A percentile compares a stretch with the other conserved stretches of the same genome.
These are phyloP conservation scores for Venustaconcha ellipsiformis DNA, from an alignment of 1,140 invertebrate genomes.

Conservation along the genomic window DNA sequence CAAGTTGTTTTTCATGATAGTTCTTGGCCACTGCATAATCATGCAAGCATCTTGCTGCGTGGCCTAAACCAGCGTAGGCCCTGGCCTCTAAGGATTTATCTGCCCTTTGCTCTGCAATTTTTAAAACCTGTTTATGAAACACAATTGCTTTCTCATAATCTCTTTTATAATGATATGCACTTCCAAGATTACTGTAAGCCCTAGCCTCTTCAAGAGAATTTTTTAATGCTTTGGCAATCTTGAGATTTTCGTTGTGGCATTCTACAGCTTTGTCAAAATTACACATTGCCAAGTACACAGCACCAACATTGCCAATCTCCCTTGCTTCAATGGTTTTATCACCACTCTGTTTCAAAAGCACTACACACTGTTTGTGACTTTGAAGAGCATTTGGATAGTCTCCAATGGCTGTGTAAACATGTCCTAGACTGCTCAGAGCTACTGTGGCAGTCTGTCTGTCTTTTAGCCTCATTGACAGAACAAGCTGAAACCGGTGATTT, in stretches of 20 bases:
- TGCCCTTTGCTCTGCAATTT: slow-evolving; percentile 88
- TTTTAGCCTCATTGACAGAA: slow-evolving; percentile 96
- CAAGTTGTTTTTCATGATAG: slow-evolving; percentile 96
- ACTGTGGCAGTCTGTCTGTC: slow-evolving; percentile 72
- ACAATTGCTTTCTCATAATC: slow-evolving; percentile 94
- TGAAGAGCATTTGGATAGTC: slow-evolving; percentile 96
- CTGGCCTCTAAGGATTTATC: slow-evolving; percentile 94
- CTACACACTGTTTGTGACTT: slow-evolving; percentile 96
- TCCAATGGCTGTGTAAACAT: slow-evolving; percentile 96
- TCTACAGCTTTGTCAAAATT: slow-evolving; percentile 96
- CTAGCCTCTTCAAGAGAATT: slow-evolving; percentile 94
- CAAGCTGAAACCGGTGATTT: slow-evolving; percentile 93
- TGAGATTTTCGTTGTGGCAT: slow-evolving; percentile 95
- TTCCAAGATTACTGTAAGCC: slow-evolving; percentile 94
- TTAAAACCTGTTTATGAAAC: slow-evolving; percentile 93
- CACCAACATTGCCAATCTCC: slow-evolving; percentile 96
- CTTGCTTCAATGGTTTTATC: slow-evolving; percentile 87
- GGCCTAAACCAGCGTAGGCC: slow-evolving; percentile 94
- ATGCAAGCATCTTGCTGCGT: slow-evolving; percentile 88
- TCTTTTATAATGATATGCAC: slow-evolving; percentile 92
- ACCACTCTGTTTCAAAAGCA: slow-evolving; percentile 93
- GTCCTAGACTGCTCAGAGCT: slow-evolving; percentile 92
- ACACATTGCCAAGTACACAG: slow-evolving; percentile 95
- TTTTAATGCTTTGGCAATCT: slow-evolving; percentile 87
- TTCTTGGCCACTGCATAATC: slow-evolving; percentile 88